These are phyloP conservation scores for Protobothrops flavoviridis DNA, from an alignment of 2,113 vertebrate species.

Conservation along the genomic window DNA sequence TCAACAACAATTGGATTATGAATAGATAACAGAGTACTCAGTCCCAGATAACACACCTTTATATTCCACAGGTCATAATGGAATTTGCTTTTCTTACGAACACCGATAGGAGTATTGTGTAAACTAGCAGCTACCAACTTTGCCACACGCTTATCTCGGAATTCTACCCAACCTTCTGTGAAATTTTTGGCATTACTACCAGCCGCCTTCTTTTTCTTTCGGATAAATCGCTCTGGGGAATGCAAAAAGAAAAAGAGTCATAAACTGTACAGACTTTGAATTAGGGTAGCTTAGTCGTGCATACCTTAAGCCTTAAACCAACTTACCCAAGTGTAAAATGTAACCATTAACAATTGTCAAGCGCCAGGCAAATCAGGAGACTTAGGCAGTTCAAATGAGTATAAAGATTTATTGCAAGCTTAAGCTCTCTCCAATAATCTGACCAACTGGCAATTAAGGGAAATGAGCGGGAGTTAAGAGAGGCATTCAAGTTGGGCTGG, in stretches of 20 bases:
- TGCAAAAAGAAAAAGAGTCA: background rate
- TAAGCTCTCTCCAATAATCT: background rate
- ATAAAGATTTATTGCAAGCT: background rate
- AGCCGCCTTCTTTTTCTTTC: slow-evolving; percentile 73
- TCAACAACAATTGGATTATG: background rate
- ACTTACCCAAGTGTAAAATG: background rate
- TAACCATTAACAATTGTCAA: background rate
- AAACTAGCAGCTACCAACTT: slow-evolving; percentile 80
- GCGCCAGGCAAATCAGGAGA: background rate
- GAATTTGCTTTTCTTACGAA: slow-evolving; percentile 76
- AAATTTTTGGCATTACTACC: slow-evolving; percentile 75
- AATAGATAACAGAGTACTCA: background rate
- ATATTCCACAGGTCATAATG: slow-evolving; percentile 84
- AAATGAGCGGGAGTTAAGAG: background rate
- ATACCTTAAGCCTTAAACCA: background rate
- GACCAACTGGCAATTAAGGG: background rate
- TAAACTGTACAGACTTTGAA: background rate
- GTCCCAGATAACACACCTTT: slow-evolving; percentile 71
- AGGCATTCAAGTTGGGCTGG: background rate
- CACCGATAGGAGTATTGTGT: slow-evolving; percentile 83
- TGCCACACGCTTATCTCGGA: slow-evolving; percentile 83
- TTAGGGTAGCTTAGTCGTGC: background rate
- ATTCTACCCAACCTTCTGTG: slow-evolving; percentile 91
- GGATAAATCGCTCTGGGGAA: slow-evolving; percentile 52
- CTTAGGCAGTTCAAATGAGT: background rate